Percentiles rank a stretch among this genome's conserved stretches.
Conservation (phyloP, 1,140 invertebrate species). For the Drosophila busckii region DNA sequence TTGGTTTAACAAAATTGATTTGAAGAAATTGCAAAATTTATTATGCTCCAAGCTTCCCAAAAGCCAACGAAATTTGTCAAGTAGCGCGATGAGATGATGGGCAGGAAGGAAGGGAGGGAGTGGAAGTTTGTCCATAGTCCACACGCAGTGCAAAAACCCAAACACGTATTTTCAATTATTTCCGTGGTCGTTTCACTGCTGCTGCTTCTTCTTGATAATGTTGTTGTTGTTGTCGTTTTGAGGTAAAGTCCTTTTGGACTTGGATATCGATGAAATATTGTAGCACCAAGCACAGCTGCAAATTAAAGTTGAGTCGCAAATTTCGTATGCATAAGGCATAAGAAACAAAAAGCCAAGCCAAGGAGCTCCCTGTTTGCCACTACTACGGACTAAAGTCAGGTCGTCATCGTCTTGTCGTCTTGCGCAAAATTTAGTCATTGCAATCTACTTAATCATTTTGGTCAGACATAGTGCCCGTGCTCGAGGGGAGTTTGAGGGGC, state of each 20-base stretch:
- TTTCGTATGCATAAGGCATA: conserved; percentile 70
- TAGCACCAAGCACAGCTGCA: conserved; percentile 27
- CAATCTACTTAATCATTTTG: conserved; percentile 74
- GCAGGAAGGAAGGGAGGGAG: not conserved
- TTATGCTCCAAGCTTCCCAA: conserved; percentile 42
- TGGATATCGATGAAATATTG: conserved; percentile 65
- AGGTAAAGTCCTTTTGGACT: no score
- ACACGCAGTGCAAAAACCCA: conserved; percentile 74
- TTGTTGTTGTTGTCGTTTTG: conserved; percentile 24
- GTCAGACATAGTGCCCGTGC: conserved; percentile 24
- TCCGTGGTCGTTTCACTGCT: conserved; percentile 50
- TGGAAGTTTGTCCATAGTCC: conserved; percentile 47
- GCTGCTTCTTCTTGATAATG: conserved; percentile 22
- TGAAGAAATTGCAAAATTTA: conserved; percentile 68
- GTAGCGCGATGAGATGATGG: conserved; percentile 20
- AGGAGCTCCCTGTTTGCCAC: conserved; percentile 28
- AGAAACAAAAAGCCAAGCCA: conserved; percentile 67
- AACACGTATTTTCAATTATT: conserved; percentile 78
- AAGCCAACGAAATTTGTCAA: conserved; percentile 69
- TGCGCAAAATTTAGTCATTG: conserved; percentile 69
- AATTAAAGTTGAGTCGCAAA: conserved; percentile 32
- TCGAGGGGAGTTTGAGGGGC: not conserved
- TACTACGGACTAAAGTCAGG: no score
- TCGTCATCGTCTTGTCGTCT: conserved; percentile 57
- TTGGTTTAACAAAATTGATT: conserved; percentile 64